Evolutionary conservation across 2,888 invertebrate species (phyloP).

Genomic region (Epirrita christyi): DNA sequence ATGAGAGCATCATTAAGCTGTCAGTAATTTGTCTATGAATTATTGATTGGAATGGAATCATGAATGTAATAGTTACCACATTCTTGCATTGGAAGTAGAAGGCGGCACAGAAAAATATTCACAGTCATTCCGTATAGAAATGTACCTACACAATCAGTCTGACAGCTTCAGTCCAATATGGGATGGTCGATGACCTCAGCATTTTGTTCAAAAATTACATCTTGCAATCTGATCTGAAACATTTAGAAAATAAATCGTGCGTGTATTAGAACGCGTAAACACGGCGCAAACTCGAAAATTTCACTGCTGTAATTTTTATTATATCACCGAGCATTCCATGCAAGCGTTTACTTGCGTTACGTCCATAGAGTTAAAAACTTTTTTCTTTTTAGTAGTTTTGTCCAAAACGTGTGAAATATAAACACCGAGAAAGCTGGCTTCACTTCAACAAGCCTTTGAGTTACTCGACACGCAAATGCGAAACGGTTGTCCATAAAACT

Average conservation of each 20-base stretch:
- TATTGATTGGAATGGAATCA: slow-evolving; percentile 7
- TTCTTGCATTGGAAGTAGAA: slow-evolving; percentile 9
- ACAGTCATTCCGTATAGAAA: too few species aligned
- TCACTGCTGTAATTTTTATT: slow-evolving; percentile 19
- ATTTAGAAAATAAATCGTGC: slow-evolving; percentile 20
- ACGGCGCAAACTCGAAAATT: slow-evolving; percentile 13
- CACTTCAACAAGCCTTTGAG: slow-evolving; percentile 29
- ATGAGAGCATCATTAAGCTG: slow-evolving; percentile 16
- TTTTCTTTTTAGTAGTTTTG: slow-evolving; percentile 22
- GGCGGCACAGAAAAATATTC: neutral
- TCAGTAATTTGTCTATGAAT: slow-evolving; percentile 23
- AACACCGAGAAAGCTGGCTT: slow-evolving; percentile 64
- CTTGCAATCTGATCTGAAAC: neutral
- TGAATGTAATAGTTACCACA: slow-evolving; percentile 15
- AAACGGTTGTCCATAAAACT: slow-evolving; percentile 48
- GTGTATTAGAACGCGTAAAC: slow-evolving; percentile 19
- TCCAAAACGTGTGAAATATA: slow-evolving; percentile 76
- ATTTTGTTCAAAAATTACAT: slow-evolving; percentile 1
- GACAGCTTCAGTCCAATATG: too few species aligned
- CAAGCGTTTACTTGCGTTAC: slow-evolving; percentile 32
- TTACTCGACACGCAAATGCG: slow-evolving; percentile 41
- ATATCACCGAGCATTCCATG: slow-evolving; percentile 16
- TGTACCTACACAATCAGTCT: too few species aligned
- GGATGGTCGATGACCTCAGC: neutral
- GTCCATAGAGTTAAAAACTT: slow-evolving; percentile 45